Evolutionary conservation across 2,113 vertebrate genomes (phyloP).

Genomic region (Polyodon spathula): DNA sequence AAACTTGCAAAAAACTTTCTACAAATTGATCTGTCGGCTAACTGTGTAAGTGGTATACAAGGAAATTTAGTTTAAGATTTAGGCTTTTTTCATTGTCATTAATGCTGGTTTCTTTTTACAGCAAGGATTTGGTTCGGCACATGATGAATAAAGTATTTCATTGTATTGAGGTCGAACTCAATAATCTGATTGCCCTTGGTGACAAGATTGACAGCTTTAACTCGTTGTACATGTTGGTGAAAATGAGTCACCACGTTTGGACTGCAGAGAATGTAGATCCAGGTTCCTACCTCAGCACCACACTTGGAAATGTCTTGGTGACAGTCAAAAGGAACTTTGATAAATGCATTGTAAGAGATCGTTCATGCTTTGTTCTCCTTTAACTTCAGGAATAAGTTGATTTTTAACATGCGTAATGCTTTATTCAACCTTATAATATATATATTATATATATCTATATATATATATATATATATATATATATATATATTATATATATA

Average conservation of each 20-base stretch:
- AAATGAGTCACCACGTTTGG: constrained; percentile 98
- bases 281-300: constrained; percentile 93
- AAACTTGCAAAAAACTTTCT: too few relatives aligned
- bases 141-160: constrained; percentile 99
- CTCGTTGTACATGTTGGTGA: constrained; percentile 96
- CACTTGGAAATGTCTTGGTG: constrained; percentile 92
- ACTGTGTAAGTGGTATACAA: too few relatives aligned
- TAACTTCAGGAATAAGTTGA: too few relatives aligned
- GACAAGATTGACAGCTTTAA: constrained; percentile 98
- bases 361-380: neutral
- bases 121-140: constrained; percentile 88
- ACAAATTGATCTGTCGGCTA: too few relatives aligned
- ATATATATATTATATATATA: too few relatives aligned
- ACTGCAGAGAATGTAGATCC: constrained; percentile 96
- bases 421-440: too few relatives aligned
- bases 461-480: too few relatives aligned
- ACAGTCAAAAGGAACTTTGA: constrained; percentile 98
- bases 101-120: constrained; percentile 30
- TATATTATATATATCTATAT: too few relatives aligned
- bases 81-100: neutral
- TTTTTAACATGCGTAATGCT: too few relatives aligned
- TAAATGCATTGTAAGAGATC: constrained; percentile 87
- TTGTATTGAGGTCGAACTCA: constrained; percentile 89
- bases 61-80: too few relatives aligned
- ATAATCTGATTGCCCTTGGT: constrained; percentile 89